Evolutionary conservation across 2,113 vertebrate genomes (phyloP), one percentile per base, ranked within the genome.

Genomic region (Tupaia chinensis): DNA sequence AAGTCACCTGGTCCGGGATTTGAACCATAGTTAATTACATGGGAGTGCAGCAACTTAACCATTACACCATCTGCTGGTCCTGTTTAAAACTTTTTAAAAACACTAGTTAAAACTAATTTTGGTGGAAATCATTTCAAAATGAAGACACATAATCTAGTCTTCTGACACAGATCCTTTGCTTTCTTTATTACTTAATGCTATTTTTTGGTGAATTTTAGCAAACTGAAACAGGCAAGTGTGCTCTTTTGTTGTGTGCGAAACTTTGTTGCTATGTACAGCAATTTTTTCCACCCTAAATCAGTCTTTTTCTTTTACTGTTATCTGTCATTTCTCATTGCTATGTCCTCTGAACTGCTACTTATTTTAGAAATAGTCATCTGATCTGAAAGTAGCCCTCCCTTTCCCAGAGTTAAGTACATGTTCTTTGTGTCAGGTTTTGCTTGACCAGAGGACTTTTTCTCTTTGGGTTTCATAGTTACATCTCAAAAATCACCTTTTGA

Each of bases 401-500:
- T 29, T 91, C 29, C 5, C 32, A 56, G 69, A 91, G 32, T 53
- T 72, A 58, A 72, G 34, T 5, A 32, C 9, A 16, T 34, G 25
- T 22, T 91, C 23, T 83, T 79, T 95, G 34, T 91, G 84, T 80
- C 68, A 23, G 2, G 80, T 84, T 93, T 86, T 95, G 61, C 66
- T 77, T 79, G 44, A 82, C 53, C 16, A 73, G 32, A 92, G 65
- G 44, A 3, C 9, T 66, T 89, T 88, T 91, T 88, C 44, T 84
- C 56, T 70, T 88, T 44, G 88, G 66, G 68, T 22, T 80, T 93
- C 34, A 63, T 87, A 77, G 70, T 91, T 82, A 79, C 22, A n/a
- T 95, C n/a, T 69, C 88, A 9, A 69, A 88, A 91, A 85, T 95
- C 8, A 29, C 81, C 60, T 97, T 94, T 93, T 88, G 20, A 77